Base-by-base conservation (phyloP, 2,888 invertebrate genomes). In the Pristionchus exspectatus region DNA sequence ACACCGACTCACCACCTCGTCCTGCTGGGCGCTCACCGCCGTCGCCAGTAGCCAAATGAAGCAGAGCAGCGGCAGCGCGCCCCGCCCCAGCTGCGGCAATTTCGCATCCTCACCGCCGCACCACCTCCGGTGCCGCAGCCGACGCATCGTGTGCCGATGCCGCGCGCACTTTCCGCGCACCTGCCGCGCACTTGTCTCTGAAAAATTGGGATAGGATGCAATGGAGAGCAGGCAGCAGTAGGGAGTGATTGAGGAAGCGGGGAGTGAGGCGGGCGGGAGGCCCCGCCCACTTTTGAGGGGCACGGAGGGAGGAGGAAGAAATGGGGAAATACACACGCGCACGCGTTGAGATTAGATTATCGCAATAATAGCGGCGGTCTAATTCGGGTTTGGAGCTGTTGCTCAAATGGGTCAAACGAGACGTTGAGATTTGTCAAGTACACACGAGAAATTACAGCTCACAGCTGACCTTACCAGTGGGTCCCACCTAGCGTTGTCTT, bases 71-170 rank as follows among this genome's bases (percentile, higher is more conserved):
- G 87, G 87, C 7, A 87, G 87, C 21, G 87, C 87, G 54, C 87
- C 87, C 69, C 87, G n/a, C 14, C 87, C 50, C 27, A 54, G 69
- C 87, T 33, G 50, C 38, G 87, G 87, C 87, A 87, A 85, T 59
- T 33, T 27, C 33, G 21, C 27, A 38, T 33, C 24, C 21, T 85
- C 84, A 85, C 84, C 84, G 21, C 59, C 56, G 84, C 84, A 85
- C 84, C 84, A 38, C 38, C 84, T 30, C 59, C 84, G 83, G 27
- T 56, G 83, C 50, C 83, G 84, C 59, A 44, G 84, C 59, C 81
- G 81, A 18, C 81, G 81, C 81, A 81, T 38, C 38, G 38, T 38
- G 38, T 81, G 81, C 10, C 14, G 38, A 38, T 10, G 81, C 50
- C 81, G 50, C 44, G 50, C 44, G 27, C 72, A n/a, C 54, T 12